Conservation (phyloP, 2,888 invertebrate species). For the Atherix ibis region DNA sequence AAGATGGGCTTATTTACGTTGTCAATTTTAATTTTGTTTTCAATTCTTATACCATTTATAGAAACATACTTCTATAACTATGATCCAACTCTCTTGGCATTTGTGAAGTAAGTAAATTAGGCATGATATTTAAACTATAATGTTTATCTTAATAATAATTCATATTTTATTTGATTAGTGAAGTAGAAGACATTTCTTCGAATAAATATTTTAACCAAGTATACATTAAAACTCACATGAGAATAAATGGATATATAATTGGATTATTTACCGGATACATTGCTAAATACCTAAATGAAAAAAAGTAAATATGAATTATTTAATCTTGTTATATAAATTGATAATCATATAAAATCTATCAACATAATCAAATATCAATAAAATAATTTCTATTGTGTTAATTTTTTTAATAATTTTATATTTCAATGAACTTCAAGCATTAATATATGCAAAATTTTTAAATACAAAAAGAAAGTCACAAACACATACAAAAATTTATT, state of each 20-base stretch:
- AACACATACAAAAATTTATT: too few species aligned
- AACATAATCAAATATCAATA: too few species aligned
- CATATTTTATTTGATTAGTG: conserved; percentile 32
- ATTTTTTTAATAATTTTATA: too few species aligned
- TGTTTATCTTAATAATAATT: neutral
- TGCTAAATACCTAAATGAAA: conserved; percentile 44
- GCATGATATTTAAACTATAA: too few species aligned
- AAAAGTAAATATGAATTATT: conserved; percentile 26
- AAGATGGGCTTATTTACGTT: conserved; percentile 40
- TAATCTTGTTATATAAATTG: too few species aligned
- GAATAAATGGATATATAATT: conserved; percentile 51
- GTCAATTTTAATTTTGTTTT: conserved; percentile 33
- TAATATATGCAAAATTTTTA: too few species aligned
- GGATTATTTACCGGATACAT: conserved; percentile 50
- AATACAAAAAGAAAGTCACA: too few species aligned
- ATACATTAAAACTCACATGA: conserved; percentile 62
- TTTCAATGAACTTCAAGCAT: too few species aligned
- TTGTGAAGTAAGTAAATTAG: conserved; percentile 45
- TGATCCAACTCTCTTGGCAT: conserved; percentile 53
- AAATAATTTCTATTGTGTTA: conserved; percentile 4
- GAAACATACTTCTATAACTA: conserved; percentile 42
- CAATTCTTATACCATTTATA: conserved; percentile 38
- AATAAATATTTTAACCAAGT: conserved; percentile 47
- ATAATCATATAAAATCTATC: too few species aligned
- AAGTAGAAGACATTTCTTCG: conserved; percentile 43